Conservation (phyloP, 2,888 invertebrate genomes). For the Hemithea aestivaria region DNA sequence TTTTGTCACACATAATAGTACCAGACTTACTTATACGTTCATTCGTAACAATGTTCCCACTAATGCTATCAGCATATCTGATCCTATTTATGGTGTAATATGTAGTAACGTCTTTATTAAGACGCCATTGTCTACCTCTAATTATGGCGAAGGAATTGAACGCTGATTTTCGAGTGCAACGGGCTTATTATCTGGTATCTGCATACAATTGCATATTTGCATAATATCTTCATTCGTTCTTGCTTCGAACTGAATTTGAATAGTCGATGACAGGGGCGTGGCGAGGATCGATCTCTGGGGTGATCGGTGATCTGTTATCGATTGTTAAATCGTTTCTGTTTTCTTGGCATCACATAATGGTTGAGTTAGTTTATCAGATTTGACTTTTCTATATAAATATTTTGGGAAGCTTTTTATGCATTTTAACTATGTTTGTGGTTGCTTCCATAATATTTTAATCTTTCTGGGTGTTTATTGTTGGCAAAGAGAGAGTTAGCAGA, state of each 20-base stretch:
- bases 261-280: slow-evolving; percentile 13
- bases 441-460: too few species aligned
- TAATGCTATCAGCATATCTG: slow-evolving; percentile 50
- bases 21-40: slow-evolving; percentile 6
- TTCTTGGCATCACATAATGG: too few species aligned
- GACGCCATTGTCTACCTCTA: slow-evolving; percentile 69
- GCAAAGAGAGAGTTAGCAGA: too few species aligned
- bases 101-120: slow-evolving; percentile 65
- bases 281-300: slow-evolving; percentile 2
- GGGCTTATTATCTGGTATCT: slow-evolving; percentile 70
- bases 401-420: too few species aligned
- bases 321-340: background rate
- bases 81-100: slow-evolving; percentile 46
- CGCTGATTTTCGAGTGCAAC: slow-evolving; percentile 55
- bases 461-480: too few species aligned
- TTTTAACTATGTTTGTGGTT: too few species aligned
- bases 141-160: slow-evolving; percentile 71
- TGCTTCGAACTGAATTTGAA: slow-evolving; percentile 48
- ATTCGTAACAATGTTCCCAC: slow-evolving; percentile 20
- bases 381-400: too few species aligned
- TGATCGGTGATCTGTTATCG: background rate
- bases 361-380: too few species aligned
- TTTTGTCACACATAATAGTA: slow-evolving; percentile 4
- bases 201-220: slow-evolving; percentile 76
- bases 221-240: slow-evolving; percentile 78